Evolutionary conservation across 2,797 vertebrate genomes (phyloP).

Genomic region (Salmo trutta): DNA sequence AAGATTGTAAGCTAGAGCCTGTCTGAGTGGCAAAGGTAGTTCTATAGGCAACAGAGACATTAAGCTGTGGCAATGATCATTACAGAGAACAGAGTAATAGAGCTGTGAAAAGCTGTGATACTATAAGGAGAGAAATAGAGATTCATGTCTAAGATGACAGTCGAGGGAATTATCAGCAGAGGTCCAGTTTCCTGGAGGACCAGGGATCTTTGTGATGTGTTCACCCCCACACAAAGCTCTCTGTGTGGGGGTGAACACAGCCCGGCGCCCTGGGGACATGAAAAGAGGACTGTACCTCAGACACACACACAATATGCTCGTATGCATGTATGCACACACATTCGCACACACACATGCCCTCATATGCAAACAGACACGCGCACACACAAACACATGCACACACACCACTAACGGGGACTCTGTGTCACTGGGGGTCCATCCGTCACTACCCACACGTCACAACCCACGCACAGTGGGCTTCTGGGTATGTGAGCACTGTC

Average conservation of each 20-base stretch:
- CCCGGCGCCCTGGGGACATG: conserved; percentile 17
- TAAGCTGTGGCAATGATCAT: not conserved
- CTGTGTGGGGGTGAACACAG: not conserved
- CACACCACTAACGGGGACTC: not conserved
- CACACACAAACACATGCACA: not conserved
- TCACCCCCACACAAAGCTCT: not conserved
- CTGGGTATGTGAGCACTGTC: not conserved
- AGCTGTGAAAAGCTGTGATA: not conserved
- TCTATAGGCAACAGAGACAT: not conserved
- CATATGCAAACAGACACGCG: not conserved
- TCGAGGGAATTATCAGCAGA: not conserved
- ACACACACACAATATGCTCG: conserved; percentile 20
- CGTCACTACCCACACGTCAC: not conserved
- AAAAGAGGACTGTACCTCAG: conserved; percentile 21
- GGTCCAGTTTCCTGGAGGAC: not conserved
- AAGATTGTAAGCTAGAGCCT: not conserved
- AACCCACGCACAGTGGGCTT: not conserved
- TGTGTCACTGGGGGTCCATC: not conserved
- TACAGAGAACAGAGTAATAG: conserved; percentile 8
- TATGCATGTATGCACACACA: not conserved
- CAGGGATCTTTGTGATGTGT: not conserved
- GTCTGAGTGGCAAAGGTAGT: not conserved
- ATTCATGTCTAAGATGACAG: not conserved
- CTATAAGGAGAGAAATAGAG: not conserved
- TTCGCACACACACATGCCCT: not conserved